Conservation (phyloP, 1,140 invertebrate species). For the Monochamus saltuarius region DNA sequence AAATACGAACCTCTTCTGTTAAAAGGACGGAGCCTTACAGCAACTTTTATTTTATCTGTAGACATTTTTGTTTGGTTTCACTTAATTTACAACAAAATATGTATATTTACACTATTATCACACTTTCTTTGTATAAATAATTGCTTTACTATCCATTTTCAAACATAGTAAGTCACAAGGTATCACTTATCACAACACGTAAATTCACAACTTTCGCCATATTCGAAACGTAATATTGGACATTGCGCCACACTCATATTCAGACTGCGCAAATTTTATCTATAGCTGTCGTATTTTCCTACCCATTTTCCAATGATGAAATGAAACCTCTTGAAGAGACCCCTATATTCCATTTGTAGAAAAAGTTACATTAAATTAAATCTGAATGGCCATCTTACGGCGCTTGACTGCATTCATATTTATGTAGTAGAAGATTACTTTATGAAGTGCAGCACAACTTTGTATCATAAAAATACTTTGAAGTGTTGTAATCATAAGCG, state of each 20-base stretch:
- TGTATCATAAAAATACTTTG: too few relatives aligned
- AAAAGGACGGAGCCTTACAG: constrained; percentile 92
- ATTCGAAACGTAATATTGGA: constrained; percentile 45
- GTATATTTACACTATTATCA: constrained; percentile 49
- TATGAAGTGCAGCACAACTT: too few relatives aligned
- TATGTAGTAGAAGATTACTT: too few relatives aligned
- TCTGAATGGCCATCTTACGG: too few relatives aligned
- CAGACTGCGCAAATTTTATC: constrained; percentile 44
- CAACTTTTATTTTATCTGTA: constrained; percentile 94
- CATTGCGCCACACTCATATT: constrained; percentile 41
- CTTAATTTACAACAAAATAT: constrained; percentile 40
- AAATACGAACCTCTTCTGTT: constrained; percentile 83
- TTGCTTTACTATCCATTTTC: constrained; percentile 46
- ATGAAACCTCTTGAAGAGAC: too few relatives aligned
- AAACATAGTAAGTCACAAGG: constrained; percentile 50
- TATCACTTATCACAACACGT: constrained; percentile 47
- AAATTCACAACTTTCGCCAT: constrained; percentile 48
- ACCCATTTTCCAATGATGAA: constrained; percentile 24
- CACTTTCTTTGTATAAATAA: constrained; percentile 45
- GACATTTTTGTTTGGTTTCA: constrained; percentile 61
- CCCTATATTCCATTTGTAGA: too few relatives aligned
- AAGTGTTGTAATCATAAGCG: too few relatives aligned
- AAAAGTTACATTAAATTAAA: too few relatives aligned
- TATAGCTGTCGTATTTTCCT: constrained; percentile 21
- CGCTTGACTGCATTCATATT: too few relatives aligned